Evolutionary conservation across 2,113 vertebrate species (phyloP).

Genomic region (Ivindomyrus marchei): DNA sequence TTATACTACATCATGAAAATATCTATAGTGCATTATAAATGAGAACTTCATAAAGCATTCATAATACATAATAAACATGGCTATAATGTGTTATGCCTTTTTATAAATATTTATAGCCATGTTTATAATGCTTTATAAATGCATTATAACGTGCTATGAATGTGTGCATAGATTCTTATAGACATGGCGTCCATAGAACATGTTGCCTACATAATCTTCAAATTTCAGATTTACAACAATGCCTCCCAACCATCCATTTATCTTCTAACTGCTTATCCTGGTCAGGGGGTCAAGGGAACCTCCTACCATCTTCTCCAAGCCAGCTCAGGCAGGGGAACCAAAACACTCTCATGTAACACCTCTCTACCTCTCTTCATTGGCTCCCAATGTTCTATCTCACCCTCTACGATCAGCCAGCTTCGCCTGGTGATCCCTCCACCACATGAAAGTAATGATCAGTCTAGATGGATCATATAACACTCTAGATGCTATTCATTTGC

Average conservation of each 20-base stretch:
- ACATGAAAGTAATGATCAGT: not conserved
- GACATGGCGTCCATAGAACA: not conserved
- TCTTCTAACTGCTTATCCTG: not conserved
- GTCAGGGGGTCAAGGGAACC: not conserved
- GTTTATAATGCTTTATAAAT: not conserved
- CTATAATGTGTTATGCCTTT: not conserved
- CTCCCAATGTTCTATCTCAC: not conserved
- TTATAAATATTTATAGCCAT: not conserved
- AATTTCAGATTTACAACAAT: not conserved
- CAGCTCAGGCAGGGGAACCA: not conserved
- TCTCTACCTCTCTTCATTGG: not conserved
- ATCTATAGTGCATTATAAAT: not conserved
- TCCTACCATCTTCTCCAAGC: not conserved
- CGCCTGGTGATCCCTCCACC: not conserved
- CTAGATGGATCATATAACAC: not conserved
- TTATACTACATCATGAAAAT: not conserved
- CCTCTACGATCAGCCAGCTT: not conserved
- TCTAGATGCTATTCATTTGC: not conserved
- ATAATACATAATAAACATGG: not conserved
- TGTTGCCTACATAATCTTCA: not conserved
- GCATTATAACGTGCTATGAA: not conserved
- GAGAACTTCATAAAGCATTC: not conserved
- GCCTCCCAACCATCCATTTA: not conserved
- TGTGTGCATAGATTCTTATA: not conserved
- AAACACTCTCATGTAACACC: not conserved